Conservation (phyloP, 2,888 invertebrate species). For the Latrodectus hesperus region DNA sequence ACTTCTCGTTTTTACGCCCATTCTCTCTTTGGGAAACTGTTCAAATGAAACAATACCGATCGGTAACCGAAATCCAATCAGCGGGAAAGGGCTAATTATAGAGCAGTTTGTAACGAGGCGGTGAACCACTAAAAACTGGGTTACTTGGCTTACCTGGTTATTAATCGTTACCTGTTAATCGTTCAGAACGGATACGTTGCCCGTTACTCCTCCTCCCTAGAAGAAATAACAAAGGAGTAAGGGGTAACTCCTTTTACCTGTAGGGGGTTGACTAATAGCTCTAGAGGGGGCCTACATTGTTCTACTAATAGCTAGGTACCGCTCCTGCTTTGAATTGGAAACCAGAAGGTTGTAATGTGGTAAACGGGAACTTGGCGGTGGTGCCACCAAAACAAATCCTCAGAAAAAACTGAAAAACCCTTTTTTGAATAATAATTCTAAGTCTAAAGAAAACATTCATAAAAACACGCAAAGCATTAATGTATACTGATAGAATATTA, state of each 20-base stretch:
- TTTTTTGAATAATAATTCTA: too few species aligned
- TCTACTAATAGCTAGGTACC: conserved; percentile 58
- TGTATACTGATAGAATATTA: too few species aligned
- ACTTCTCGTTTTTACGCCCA: background rate
- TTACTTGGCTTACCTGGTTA: conserved; percentile 24
- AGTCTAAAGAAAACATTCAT: too few species aligned
- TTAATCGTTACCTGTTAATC: conserved; percentile 56
- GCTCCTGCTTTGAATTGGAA: conserved; percentile 50
- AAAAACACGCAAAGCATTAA: too few species aligned
- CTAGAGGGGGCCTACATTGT: conserved; percentile 50
- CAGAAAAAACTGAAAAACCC: too few species aligned
- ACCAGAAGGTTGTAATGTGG: conserved; percentile 30
- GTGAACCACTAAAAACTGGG: conserved; percentile 62
- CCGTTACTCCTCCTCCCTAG: background rate
- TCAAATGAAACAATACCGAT: conserved; percentile 34
- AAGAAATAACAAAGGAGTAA: conserved; percentile 36
- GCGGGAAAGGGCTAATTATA: conserved; percentile 53
- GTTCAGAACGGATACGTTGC: background rate
- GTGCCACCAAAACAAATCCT: too few species aligned
- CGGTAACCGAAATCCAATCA: conserved; percentile 61
- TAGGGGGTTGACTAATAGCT: conserved; percentile 66
- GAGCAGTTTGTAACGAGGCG: conserved; percentile 46
- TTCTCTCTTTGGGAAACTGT: background rate
- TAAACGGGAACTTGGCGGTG: conserved; percentile 1
- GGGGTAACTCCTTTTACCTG: conserved; percentile 20